phyloP scores from a whole-genome alignment of 2,113 vertebrate genomes.

The Cynocephalus volans region DNA sequence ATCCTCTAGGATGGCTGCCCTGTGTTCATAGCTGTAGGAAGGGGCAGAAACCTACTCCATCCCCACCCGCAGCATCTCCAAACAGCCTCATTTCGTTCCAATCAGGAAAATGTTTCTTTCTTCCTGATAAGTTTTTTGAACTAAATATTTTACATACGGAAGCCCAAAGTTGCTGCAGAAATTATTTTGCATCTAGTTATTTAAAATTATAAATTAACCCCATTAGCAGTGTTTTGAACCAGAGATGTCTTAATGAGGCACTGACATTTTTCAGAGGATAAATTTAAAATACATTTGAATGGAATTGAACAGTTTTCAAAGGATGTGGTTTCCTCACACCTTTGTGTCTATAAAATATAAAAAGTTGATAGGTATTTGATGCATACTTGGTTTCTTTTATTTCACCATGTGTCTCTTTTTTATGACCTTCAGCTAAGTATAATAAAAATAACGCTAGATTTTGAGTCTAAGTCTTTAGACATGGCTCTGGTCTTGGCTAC shows the following conservation, averaged over 20 bases:
- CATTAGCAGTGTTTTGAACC: constrained; percentile 38
- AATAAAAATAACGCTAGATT: not conserved
- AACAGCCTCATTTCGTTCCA: not conserved
- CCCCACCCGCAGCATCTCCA: not conserved
- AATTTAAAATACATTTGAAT: not conserved
- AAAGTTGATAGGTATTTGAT: not conserved
- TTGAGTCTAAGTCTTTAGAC: not conserved
- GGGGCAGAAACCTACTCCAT: not conserved
- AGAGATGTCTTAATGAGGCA: constrained; percentile 33
- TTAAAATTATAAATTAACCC: constrained; percentile 36
- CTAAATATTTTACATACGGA: not conserved
- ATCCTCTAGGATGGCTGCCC: no score
- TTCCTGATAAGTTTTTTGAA: not conserved
- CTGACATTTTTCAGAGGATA: constrained; percentile 30
- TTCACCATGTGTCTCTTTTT: not conserved
- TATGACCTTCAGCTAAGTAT: not conserved
- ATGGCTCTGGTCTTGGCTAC: not conserved
- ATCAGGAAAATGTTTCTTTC: not conserved
- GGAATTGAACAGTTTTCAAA: not conserved
- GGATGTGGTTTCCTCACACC: not conserved
- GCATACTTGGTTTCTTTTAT: not conserved
- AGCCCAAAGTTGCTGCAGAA: not conserved
- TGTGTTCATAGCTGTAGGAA: not conserved
- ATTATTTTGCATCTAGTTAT: constrained; percentile 37
- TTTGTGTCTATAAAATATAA: not conserved